Evolutionary conservation across 2,797 vertebrate species (phyloP).

Genomic region (Sebastes paucispinis): DNA sequence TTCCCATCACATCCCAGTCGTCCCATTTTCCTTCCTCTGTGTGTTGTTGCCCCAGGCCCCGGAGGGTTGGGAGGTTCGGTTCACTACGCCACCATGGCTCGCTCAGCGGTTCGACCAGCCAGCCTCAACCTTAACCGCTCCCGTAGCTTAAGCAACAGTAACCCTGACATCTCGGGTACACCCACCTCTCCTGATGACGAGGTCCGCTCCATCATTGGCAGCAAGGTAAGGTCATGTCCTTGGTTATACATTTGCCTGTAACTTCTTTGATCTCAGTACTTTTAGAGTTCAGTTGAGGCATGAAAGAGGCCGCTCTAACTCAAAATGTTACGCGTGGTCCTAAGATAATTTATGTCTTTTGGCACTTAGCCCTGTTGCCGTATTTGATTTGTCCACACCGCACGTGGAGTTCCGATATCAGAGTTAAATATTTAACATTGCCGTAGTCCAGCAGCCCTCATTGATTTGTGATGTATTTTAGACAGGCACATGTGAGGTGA

Average conservation of each 20-base stretch:
- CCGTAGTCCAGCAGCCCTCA: not conserved
- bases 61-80: constrained; percentile 94
- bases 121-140: constrained; percentile 98
- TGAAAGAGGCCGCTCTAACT: not conserved
- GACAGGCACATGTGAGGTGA: not conserved
- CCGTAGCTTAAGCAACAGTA: constrained; percentile 98
- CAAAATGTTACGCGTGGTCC: not conserved
- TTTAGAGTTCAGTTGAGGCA: not conserved
- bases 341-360: not conserved
- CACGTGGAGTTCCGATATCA: constrained; percentile 3
- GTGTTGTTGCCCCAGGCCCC: constrained; percentile 51
- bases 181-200: constrained; percentile 97
- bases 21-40: constrained; percentile 10
- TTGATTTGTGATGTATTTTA: constrained; percentile 38
- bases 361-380: not conserved
- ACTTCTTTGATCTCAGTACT: not conserved
- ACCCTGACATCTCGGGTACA: constrained; percentile 97
- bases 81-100: constrained; percentile 98
- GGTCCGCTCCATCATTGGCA: constrained; percentile 96
- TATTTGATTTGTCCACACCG: constrained; percentile 1
- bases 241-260: not conserved
- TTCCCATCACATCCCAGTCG: not conserved
- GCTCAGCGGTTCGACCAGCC: constrained; percentile 93
- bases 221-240: constrained; percentile 85
- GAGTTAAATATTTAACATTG: constrained; percentile 34